Evolutionary conservation across 2,113 vertebrate species (phyloP), one percentile per base, ranked within the genome.

Genomic region (Aptenodytes forsteri): DNA sequence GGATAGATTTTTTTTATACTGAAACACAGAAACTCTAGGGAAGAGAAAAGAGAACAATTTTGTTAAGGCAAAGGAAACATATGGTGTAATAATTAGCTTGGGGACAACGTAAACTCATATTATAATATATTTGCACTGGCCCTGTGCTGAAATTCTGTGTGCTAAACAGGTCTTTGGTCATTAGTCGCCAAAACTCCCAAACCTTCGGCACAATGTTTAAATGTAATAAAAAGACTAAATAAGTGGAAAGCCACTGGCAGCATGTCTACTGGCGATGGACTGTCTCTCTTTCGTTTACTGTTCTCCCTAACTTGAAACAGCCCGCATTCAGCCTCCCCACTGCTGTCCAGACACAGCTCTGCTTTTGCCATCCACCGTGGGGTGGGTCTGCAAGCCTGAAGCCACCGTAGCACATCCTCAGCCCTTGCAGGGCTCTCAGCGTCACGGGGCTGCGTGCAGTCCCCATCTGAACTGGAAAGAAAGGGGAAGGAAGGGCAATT

Each of bases 401-500:
- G 49, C 34, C 59, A 46, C 36, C 34, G 29, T 0, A 49, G 30
- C 59, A 77, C 27, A 34, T n/a, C 21, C 34, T 36, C 44, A 44
- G 64, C 27, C 62, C 30, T 12, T 29, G 9, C 2, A 18, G 18
- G n/a, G 34, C 44, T 58, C n/a, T 22, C 58, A 47, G 59, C 23
- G 1, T 22, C 3, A 1, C 7, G 9, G 18, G 66, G 13, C 32
- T 34, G n/a, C 3, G 0, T 9, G 3, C 17, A 6, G 54, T 36
- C 17, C 32, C 29, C 34, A 22, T 19, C 29, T 1, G 0, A 32
- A 61, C 22, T 21, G 26, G 40, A 49, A 73, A 49, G 59, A 47
- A 67, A 49, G 26, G 46, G 27, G 58, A 65, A 85, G n/a, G 69
- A 18, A 23, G 19, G 6, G 9, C 23, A 42, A 25, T 13, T 20